phyloP scores from a whole-genome alignment of 2,888 invertebrate genomes.

The Protophormia terraenovae region DNA sequence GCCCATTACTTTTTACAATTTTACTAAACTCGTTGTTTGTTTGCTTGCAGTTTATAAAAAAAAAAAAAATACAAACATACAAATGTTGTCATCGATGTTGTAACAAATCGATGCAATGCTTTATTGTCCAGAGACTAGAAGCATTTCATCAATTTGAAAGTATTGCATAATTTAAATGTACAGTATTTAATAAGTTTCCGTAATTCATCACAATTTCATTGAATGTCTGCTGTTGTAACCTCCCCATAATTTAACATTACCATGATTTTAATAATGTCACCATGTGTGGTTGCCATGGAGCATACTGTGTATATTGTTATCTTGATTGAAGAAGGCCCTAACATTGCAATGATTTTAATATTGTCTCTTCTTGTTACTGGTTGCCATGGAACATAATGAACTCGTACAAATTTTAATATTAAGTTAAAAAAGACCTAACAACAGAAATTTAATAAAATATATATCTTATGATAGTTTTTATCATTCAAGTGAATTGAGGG shows the following conservation, averaged over 20 bases:
- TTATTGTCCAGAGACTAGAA: background rate
- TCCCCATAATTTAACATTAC: background rate
- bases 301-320: background rate
- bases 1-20: background rate
- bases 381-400: background rate
- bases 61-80: background rate
- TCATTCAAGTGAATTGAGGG: too few species aligned
- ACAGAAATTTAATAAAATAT: background rate
- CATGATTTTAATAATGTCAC: background rate
- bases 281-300: background rate
- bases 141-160: background rate
- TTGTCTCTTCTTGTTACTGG: background rate
- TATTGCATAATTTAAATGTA: conserved; percentile 12
- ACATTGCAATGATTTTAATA: background rate
- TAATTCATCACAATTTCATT: background rate
- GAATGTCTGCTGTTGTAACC: background rate
- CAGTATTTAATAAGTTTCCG: background rate
- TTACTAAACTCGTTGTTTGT: background rate
- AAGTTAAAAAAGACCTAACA: background rate
- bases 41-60: too few species aligned
- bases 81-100: background rate
- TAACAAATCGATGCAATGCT: background rate
- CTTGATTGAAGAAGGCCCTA: background rate
- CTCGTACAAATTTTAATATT: too few species aligned
- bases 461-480: background rate